phyloP scores from a whole-genome alignment of 2,888 invertebrate genomes.

The Clusia tigrina region DNA sequence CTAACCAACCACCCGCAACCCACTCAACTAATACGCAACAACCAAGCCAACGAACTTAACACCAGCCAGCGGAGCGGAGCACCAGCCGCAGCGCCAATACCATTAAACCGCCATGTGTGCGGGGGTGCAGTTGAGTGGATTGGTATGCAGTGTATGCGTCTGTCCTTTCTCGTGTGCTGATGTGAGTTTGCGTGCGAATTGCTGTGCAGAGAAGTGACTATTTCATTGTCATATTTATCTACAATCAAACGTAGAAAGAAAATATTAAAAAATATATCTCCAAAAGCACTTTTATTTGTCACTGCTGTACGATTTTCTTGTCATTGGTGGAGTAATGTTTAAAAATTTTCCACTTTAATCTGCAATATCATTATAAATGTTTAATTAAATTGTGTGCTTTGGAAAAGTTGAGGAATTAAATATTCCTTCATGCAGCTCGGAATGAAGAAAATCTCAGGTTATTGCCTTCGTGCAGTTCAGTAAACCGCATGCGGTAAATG shows the following conservation, averaged over 20 bases:
- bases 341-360: too few relatives aligned
- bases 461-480: too few relatives aligned
- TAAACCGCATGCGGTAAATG: too few relatives aligned
- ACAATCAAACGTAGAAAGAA: slow-evolving; percentile 39
- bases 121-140: neutral
- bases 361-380: too few relatives aligned
- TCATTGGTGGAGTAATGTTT: too few relatives aligned
- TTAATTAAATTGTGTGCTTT: too few relatives aligned
- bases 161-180: neutral
- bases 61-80: neutral
- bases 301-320: too few relatives aligned
- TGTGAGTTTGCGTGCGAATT: neutral
- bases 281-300: too few relatives aligned
- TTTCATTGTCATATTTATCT: slow-evolving; percentile 56
- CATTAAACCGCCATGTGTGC: slow-evolving; percentile 2
- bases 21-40: neutral
- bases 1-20: neutral
- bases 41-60: neutral
- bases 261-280: neutral
- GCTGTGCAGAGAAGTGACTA: slow-evolving; percentile 35
- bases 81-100: neutral
- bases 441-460: too few relatives aligned
- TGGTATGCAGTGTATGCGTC: neutral
- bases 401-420: too few relatives aligned
- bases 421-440: too few relatives aligned